phyloP scores from a whole-genome alignment of 2,797 vertebrate genomes.

The Vespertilio murinus region DNA sequence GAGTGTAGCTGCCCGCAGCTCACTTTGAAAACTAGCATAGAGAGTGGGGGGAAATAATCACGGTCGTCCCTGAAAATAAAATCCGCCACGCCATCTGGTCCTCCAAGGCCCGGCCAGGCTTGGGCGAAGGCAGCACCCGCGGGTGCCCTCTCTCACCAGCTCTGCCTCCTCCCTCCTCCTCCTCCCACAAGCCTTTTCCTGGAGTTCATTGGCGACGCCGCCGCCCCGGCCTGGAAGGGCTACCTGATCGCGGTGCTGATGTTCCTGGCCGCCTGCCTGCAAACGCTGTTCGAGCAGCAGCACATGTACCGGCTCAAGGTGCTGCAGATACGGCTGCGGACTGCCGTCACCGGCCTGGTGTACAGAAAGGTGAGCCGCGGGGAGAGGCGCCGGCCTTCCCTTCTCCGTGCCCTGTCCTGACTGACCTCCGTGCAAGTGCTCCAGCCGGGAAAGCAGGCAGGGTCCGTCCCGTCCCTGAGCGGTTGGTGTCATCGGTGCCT shows the following conservation, averaged over 20 bases:
- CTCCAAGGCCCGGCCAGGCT: neutral
- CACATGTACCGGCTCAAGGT: constrained; percentile 94
- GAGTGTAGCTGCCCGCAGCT: neutral
- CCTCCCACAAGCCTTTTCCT: constrained; percentile 89
- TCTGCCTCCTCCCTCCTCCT: neutral
- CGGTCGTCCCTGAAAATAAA: too few relatives aligned
- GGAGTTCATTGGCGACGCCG: constrained; percentile 89
- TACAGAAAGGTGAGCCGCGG: constrained; percentile 92
- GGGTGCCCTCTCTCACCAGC: neutral
- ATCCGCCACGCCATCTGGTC: fast-evolving
- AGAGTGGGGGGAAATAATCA: neutral
- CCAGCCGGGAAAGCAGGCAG: neutral
- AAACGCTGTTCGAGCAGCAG: constrained; percentile 94
- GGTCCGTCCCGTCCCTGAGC: too few relatives aligned
- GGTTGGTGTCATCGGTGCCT: neutral
- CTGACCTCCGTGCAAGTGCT: fast-evolving
- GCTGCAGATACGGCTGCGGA: constrained; percentile 93
- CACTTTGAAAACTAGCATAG: fast-evolving
- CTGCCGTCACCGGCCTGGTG: constrained; percentile 93
- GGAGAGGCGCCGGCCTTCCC: fast-evolving
- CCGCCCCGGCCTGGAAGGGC: constrained; percentile 91
- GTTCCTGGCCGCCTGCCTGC: constrained; percentile 92
- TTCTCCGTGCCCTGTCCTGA: neutral
- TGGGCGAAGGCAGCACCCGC: fast-evolving
- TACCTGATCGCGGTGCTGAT: constrained; percentile 91